Conservation (phyloP, 2,888 invertebrate genomes). For the Heliothis peltigera region DNA sequence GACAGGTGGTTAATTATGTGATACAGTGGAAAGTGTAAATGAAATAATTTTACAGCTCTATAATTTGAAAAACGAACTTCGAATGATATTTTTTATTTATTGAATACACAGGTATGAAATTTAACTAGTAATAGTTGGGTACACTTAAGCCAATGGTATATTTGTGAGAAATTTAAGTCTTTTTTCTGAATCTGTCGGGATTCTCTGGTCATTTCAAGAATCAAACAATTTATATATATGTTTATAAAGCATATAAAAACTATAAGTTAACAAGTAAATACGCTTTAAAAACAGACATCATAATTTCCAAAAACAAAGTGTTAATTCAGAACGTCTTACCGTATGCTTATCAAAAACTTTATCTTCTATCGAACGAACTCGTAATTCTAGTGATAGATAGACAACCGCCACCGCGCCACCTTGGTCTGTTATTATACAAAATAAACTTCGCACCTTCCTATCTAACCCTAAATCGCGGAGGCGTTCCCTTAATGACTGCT, state of each 20-base stretch:
- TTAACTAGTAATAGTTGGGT: not conserved
- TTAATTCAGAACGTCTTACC: conserved; percentile 34
- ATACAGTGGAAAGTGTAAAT: conserved; percentile 38
- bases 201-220: too few relatives aligned
- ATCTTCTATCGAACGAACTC: conserved; percentile 44
- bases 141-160: not conserved
- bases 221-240: too few relatives aligned
- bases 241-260: too few relatives aligned
- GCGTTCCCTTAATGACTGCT: conserved; percentile 88
- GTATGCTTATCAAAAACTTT: conserved; percentile 25
- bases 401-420: conserved; percentile 63
- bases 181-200: too few relatives aligned
- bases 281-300: conserved; percentile 26
- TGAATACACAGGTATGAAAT: not conserved
- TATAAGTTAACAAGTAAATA: not conserved
- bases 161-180: too few relatives aligned
- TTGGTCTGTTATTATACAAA: conserved; percentile 79
- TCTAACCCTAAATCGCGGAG: conserved; percentile 86
- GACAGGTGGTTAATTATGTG: conserved; percentile 50
- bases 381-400: conserved; percentile 70
- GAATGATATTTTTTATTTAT: conserved; percentile 14
- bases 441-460: conserved; percentile 83
- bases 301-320: conserved; percentile 35
- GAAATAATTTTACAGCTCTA: conserved; percentile 20
- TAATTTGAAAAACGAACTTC: conserved; percentile 41